Evolutionary conservation across 2,888 invertebrate species (phyloP), one percentile per base, ranked within the genome.

Genomic region (Rosalia funebris): DNA sequence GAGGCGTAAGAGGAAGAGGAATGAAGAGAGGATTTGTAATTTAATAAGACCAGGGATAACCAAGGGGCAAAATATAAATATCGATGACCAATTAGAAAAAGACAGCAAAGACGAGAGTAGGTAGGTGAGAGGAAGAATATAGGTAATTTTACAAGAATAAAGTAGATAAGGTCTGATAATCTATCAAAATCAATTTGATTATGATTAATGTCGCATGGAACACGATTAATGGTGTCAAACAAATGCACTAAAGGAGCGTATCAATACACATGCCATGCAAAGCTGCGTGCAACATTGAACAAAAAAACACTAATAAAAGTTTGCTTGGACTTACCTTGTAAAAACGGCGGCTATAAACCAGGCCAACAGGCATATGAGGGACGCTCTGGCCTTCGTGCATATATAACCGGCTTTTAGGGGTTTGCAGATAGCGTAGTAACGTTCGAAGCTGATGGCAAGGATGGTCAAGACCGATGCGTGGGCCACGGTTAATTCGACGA

Each of bases 401-500:
- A 94, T 92, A 82, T 93, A 94, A 60, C 93, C 93, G 2, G 94
- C 95, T 72, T 92, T 89, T 53, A 96, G 84, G 0, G 96, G 96
- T 78, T 95, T 92, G 81, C 96, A 96, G 78, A 96, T 95, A 67
- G 96, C 96, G 80, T 87, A 86, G 79, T 87, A 88, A 57, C 92
- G 86, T 82, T 96, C 96, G 81, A 96, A 93, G 77, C 94, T 94
- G 81, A 96, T 96, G 59, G 95, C 96, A 75, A 96, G 83, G 75
- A 96, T 96, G 32, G 96, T 96, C 53, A 96, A 84, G 1, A 95
- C 95, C 32, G 95, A 95, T 17, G 95, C 94, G 79, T 95, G 95
- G 1, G 95, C 94, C 15, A 96, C 94, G 0, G 94, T 92, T 77
- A 95, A 83, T 83, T 96, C 96, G 62, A 96, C 90, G 79, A 95